These are phyloP conservation scores for Brachionus sp. DNA, from an alignment of 1,140 invertebrate species.

Conservation along the genomic window DNA sequence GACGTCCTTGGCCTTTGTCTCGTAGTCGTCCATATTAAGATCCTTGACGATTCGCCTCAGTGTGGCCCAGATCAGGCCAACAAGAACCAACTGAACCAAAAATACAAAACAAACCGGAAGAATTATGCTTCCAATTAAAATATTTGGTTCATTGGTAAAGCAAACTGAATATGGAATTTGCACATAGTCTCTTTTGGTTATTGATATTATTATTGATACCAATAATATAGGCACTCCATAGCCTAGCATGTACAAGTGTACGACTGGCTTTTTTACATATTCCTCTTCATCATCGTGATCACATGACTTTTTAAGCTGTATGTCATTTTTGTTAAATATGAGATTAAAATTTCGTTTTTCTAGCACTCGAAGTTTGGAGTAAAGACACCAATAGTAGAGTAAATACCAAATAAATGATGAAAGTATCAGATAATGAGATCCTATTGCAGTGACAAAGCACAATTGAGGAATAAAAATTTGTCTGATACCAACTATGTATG, in stretches of 20 bases:
- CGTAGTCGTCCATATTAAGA: background rate
- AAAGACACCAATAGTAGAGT: slow-evolving; percentile 32
- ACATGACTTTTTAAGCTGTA: slow-evolving; percentile 26
- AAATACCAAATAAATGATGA: slow-evolving; percentile 22
- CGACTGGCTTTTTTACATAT: slow-evolving; percentile 11
- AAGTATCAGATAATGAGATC: background rate
- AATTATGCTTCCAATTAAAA: slow-evolving; percentile 4
- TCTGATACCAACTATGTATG: background rate
- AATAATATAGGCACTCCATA: slow-evolving; percentile 17
- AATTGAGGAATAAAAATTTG: slow-evolving; percentile 37
- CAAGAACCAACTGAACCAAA: background rate
- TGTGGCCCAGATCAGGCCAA: background rate
- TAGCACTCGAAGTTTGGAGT: background rate
- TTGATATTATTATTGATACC: background rate
- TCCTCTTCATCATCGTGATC: slow-evolving; percentile 4
- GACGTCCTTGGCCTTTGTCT: background rate
- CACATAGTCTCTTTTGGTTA: slow-evolving; percentile 28
- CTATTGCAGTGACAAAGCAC: background rate
- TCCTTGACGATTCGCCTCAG: slow-evolving; percentile 25
- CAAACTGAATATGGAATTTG: background rate
- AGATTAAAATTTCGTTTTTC: slow-evolving; percentile 9
- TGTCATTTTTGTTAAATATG: slow-evolving; percentile 3
- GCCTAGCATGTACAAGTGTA: slow-evolving; percentile 41
- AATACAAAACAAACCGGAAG: slow-evolving; percentile 9
- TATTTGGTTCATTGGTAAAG: slow-evolving; percentile 37